phyloP scores from a whole-genome alignment of 2,888 invertebrate genomes.

The Muschampia plurimacula region DNA sequence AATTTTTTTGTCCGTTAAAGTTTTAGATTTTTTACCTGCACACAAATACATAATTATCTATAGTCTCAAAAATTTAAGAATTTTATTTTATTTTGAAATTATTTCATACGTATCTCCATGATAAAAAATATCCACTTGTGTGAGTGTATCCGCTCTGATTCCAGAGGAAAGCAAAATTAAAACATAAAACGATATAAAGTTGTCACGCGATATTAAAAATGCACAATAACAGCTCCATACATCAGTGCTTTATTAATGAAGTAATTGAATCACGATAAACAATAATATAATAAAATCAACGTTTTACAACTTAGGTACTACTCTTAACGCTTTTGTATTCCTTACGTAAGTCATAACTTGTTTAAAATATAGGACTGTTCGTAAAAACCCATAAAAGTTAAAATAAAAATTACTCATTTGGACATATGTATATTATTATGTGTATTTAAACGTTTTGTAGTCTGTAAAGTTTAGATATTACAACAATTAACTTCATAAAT shows the following conservation, averaged over 20 bases:
- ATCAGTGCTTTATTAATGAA: conserved; percentile 15
- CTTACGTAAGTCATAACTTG: conserved; percentile 6
- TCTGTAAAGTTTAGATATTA: conserved; percentile 9
- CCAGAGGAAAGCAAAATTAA: conserved; percentile 7
- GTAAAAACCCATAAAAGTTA: neutral
- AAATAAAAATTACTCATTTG: too few species aligned
- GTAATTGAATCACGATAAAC: conserved; percentile 27
- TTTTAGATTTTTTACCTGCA: neutral
- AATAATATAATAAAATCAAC: conserved; percentile 30
- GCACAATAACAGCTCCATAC: conserved; percentile 32
- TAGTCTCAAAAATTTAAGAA: too few species aligned
- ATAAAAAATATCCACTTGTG: neutral
- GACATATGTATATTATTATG: too few species aligned
- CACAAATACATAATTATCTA: too few species aligned
- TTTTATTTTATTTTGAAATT: neutral
- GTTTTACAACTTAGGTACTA: conserved; percentile 3
- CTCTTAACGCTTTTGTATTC: conserved; percentile 7
- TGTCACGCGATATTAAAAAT: conserved; percentile 19
- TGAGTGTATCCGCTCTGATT: conserved; percentile 19
- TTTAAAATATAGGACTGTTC: neutral
- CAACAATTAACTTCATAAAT: conserved; percentile 11
- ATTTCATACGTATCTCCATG: neutral
- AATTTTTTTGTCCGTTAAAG: neutral
- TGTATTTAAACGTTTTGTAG: too few species aligned
- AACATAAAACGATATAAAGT: neutral